Evolutionary conservation across 2,797 vertebrate species (phyloP).

Genomic region (Myotis findleyi): DNA sequence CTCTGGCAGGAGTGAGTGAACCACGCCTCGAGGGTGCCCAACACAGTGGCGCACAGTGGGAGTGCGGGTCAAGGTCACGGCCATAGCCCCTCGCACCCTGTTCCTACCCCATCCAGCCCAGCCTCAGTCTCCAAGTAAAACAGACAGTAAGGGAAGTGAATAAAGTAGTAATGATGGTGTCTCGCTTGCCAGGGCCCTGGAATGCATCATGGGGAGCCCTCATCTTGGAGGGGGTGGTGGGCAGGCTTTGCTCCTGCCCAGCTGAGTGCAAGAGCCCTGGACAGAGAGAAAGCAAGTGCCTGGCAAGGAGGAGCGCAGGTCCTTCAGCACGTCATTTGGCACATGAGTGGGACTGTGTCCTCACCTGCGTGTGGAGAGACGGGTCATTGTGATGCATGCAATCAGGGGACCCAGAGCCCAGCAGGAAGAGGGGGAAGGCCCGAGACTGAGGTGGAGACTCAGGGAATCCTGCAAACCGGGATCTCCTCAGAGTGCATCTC

Average conservation of each 20-base stretch:
- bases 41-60: not conserved
- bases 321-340: slow-evolving; percentile 50
- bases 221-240: not conserved
- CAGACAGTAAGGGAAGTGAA: not conserved
- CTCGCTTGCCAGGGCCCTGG: fast-evolving
- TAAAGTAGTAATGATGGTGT: not conserved
- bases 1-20: not conserved
- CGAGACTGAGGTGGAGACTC: not conserved
- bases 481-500: not conserved
- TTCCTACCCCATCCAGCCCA: not conserved
- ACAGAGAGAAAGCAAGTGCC: not conserved
- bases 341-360: slow-evolving; percentile 42
- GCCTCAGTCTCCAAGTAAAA: not conserved
- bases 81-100: not conserved
- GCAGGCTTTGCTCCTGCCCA: not conserved
- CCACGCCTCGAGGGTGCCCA: not conserved
- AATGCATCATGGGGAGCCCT: not conserved
- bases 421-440: not conserved
- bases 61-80: not conserved
- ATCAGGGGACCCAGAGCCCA: not conserved
- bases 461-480: not conserved
- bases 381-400: not conserved
- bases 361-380: not conserved
- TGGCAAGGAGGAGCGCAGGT: not conserved
- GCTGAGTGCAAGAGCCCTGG: not conserved